Evolutionary conservation across 1,140 invertebrate species (phyloP).

Genomic region (Hyles euphorbiae): DNA sequence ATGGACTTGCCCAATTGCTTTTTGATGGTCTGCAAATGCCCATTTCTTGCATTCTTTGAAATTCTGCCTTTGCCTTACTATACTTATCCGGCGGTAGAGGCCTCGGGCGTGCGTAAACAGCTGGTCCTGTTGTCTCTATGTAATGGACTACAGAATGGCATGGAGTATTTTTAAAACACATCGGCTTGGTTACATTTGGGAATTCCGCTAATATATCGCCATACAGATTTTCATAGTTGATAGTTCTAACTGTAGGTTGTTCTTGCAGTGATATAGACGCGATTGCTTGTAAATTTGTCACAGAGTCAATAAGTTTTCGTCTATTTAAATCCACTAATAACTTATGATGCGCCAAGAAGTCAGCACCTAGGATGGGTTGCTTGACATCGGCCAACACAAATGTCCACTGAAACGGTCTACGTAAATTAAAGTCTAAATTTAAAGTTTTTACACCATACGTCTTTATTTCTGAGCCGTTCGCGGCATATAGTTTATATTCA

Average conservation of each 20-base stretch:
- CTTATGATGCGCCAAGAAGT: constrained; percentile 3
- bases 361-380: constrained; percentile 4
- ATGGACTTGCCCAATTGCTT: constrained; percentile 15
- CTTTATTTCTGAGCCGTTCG: constrained; percentile 31
- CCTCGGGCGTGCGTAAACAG: background rate
- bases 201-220: constrained; percentile 11
- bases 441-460: constrained; percentile 41
- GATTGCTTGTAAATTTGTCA: background rate
- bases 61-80: constrained; percentile 14
- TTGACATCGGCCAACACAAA: constrained; percentile 46
- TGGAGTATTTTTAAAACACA: constrained; percentile 12
- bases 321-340: background rate
- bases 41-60: constrained; percentile 14
- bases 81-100: constrained; percentile 6
- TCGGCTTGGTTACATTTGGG: constrained; percentile 15
- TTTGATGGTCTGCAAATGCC: constrained; percentile 21
- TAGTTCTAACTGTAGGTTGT: constrained; percentile 10
- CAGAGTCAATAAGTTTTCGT: background rate
- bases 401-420: constrained; percentile 40
- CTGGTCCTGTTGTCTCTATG: constrained; percentile 14
- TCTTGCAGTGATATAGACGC: background rate
- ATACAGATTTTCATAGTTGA: constrained; percentile 6
- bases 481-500: constrained; percentile 26
- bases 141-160: constrained; percentile 9
- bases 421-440: constrained; percentile 31